These are phyloP conservation scores for Tachina lurida DNA, from an alignment of 2,888 invertebrate genomes.

Conservation along the genomic window DNA sequence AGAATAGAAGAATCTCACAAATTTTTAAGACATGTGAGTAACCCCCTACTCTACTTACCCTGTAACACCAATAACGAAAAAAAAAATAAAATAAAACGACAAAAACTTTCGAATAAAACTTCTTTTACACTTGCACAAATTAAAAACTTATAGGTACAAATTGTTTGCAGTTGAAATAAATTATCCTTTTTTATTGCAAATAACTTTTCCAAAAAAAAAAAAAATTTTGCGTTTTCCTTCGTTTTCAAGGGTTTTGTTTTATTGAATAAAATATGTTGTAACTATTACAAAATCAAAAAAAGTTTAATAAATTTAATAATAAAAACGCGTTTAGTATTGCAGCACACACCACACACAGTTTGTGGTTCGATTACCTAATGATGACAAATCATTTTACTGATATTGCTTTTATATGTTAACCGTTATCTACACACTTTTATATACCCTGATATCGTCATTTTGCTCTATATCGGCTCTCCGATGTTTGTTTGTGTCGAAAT, in stretches of 20 bases:
- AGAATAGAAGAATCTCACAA: conserved; percentile 74
- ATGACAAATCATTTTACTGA: conserved; percentile 72
- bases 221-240: not conserved
- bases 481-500: conserved; percentile 53
- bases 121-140: conserved; percentile 41
- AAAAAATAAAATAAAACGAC: no score
- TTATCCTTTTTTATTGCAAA: not conserved
- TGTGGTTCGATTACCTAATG: conserved; percentile 72
- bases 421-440: conserved; percentile 65
- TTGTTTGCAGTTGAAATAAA: not conserved
- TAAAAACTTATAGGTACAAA: not conserved
- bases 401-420: conserved; percentile 73
- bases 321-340: conserved; percentile 10
- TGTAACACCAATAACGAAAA: conserved; percentile 61
- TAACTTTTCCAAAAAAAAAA: not conserved
- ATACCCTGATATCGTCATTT: conserved; percentile 65
- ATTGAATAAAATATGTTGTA: not conserved
- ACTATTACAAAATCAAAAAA: not conserved
- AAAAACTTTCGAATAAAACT: not conserved
- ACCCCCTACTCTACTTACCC: conserved; percentile 73
- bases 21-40: conserved; percentile 69
- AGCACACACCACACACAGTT: conserved; percentile 33
- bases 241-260: not conserved
- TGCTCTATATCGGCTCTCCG: conserved; percentile 62
- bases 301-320: conserved; percentile 5